A percentile compares a stretch with the other conserved stretches of the same genome.
These are phyloP conservation scores for Suncus etruscus DNA, from an alignment of 2,113 vertebrate species.

Conservation along the genomic window DNA sequence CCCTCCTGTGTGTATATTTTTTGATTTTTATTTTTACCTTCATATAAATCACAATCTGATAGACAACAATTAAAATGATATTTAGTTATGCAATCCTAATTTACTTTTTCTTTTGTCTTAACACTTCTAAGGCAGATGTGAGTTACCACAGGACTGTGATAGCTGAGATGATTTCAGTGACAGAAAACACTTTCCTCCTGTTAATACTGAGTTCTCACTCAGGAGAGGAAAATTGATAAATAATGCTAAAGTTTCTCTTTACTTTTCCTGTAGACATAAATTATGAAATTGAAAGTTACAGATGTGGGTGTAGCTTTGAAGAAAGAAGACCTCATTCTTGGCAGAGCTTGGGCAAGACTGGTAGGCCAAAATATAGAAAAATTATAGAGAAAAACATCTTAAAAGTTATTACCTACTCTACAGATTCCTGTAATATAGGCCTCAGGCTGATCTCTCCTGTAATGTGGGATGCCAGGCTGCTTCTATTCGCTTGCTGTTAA, in stretches of 20 bases:
- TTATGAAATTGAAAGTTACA: background rate
- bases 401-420: background rate
- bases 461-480: background rate
- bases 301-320: background rate
- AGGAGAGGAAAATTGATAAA: background rate
- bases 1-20: too few relatives aligned
- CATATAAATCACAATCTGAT: background rate
- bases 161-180: background rate
- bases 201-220: conserved; percentile 28
- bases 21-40: background rate
- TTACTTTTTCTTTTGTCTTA: background rate
- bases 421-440: background rate
- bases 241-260: background rate
- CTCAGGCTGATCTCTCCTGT: background rate
- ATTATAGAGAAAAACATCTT: background rate
- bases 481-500: background rate
- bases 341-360: background rate
- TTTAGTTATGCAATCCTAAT: background rate
- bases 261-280: background rate
- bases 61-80: background rate
- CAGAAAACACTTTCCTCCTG: background rate
- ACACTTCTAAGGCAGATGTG: background rate
- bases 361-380: background rate
- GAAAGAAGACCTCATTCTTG: background rate
- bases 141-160: background rate